Conservation (phyloP, 2,888 invertebrate species). For the Drosophila infuscata region DNA sequence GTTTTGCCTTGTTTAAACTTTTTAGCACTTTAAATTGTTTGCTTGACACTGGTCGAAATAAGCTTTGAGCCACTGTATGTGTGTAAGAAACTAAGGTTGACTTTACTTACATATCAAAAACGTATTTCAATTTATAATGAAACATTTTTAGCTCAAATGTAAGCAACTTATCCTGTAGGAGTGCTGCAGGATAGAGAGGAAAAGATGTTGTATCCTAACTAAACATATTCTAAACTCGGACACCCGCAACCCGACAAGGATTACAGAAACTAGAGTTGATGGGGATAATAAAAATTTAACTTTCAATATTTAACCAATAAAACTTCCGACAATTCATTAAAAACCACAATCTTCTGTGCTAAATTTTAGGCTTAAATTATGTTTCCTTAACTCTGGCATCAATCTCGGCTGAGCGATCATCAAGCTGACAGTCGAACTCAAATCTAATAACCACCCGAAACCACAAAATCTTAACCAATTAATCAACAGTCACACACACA, state of each 20-base stretch:
- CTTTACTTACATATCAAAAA: not conserved
- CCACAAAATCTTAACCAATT: constrained; percentile 73
- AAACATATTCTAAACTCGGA: not conserved
- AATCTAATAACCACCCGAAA: constrained; percentile 40
- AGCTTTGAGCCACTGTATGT: not conserved
- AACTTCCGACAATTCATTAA: not conserved
- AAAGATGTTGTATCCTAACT: not conserved
- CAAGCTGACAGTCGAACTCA: constrained; percentile 37
- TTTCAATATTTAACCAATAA: not conserved
- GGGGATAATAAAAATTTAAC: not conserved
- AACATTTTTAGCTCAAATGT: not conserved
- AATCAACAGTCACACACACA: constrained; percentile 54
- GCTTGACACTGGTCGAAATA: too few relatives aligned
- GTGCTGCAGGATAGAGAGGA: not conserved
- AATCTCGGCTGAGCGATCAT: constrained; percentile 38
- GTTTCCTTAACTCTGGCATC: not conserved
- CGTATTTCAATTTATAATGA: not conserved
- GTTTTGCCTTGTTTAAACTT: too few relatives aligned
- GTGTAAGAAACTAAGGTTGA: not conserved
- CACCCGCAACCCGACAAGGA: not conserved
- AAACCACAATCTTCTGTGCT: constrained; percentile 5
- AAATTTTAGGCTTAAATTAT: constrained; percentile 1
- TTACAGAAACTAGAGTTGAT: not conserved
- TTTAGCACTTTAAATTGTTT: too few relatives aligned
- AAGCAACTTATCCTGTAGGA: not conserved